phyloP scores from a whole-genome alignment of 2,888 invertebrate genomes.

The Malthinus seriepunctatus region DNA sequence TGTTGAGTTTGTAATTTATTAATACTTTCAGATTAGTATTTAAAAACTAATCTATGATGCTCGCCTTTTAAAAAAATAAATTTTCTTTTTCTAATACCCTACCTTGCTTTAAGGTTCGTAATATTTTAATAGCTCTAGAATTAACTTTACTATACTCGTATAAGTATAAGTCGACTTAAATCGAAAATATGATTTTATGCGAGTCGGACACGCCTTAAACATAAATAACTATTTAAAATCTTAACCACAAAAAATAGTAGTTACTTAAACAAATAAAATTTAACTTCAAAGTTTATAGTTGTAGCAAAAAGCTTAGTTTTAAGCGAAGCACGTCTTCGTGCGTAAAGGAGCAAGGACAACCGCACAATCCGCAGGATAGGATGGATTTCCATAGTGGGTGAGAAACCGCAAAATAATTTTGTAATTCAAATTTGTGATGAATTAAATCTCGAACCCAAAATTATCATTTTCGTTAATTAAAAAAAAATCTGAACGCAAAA shows the following conservation, averaged over 20 bases:
- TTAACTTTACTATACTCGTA: conserved; percentile 14
- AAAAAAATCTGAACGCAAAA: too few species aligned
- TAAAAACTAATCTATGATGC: conserved; percentile 45
- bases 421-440: too few species aligned
- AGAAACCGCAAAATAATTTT: too few species aligned
- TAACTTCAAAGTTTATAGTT: not conserved
- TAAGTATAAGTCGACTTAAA: conserved; percentile 29
- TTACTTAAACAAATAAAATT: conserved; percentile 1
- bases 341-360: too few species aligned
- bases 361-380: too few species aligned
- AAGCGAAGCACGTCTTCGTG: too few species aligned
- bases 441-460: too few species aligned
- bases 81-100: conserved; percentile 3
- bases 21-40: conserved; percentile 45
- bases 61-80: conserved; percentile 19
- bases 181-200: conserved; percentile 43
- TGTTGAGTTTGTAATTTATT: conserved; percentile 53
- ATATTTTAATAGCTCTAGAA: not conserved
- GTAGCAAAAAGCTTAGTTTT: not conserved
- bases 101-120: conserved; percentile 5
- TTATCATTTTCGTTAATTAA: too few species aligned
- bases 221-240: conserved; percentile 38
- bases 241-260: conserved; percentile 9
- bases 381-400: too few species aligned
- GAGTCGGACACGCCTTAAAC: conserved; percentile 40